Conservation (phyloP, 2,113 vertebrate species). For the Cisticola juncidis region DNA sequence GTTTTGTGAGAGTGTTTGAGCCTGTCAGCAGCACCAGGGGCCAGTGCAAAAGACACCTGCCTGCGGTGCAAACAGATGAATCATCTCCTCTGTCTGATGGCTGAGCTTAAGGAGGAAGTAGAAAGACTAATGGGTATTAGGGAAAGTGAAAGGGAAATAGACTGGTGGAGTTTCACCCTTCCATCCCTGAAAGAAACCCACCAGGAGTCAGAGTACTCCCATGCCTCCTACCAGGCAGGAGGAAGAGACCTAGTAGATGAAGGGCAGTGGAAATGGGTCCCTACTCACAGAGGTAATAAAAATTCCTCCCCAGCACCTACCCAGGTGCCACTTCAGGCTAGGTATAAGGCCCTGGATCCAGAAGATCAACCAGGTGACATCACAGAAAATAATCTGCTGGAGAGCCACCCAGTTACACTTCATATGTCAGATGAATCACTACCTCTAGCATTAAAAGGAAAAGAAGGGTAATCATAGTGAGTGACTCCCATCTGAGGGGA, state of each 20-base stretch:
- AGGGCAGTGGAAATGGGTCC: neutral
- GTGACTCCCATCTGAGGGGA: neutral
- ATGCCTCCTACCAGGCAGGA: neutral
- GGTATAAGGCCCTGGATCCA: neutral
- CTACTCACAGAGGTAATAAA: neutral
- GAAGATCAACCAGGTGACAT: neutral
- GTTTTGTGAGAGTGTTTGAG: neutral
- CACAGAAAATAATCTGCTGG: neutral
- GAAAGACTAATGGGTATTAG: too few species aligned
- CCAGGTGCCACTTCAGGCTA: neutral
- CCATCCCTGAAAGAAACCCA: neutral
- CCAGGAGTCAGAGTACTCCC: neutral
- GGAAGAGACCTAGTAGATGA: neutral
- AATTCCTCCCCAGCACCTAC: neutral
- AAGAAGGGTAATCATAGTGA: neutral
- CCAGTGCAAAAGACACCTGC: fast-evolving
- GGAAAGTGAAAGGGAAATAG: neutral
- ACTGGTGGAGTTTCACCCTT: neutral
- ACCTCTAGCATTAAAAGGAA: neutral
- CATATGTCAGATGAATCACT: fast-evolving
- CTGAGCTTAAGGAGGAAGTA: neutral
- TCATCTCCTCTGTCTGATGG: neutral
- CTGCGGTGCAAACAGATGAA: neutral
- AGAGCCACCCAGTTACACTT: neutral
- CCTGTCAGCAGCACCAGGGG: neutral